Evolutionary conservation across 2,797 vertebrate genomes (phyloP).

Genomic region (Alca torda): DNA sequence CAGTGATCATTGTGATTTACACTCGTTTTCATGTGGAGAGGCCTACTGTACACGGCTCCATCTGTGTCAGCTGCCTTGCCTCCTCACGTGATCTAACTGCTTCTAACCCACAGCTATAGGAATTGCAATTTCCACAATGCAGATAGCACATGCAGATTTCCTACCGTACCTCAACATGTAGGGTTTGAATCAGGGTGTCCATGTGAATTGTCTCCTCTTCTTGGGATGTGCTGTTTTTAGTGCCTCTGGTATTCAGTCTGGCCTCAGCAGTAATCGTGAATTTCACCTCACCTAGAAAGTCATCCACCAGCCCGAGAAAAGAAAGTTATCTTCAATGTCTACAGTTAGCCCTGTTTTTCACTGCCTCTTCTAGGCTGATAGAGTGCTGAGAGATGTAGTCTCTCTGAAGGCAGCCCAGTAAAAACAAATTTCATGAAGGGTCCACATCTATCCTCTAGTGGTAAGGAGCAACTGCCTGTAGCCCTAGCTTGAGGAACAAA

Average conservation of each 20-base stretch:
- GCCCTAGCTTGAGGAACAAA: neutral
- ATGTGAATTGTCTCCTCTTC: conserved; percentile 26
- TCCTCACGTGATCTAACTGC: neutral
- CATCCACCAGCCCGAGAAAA: neutral
- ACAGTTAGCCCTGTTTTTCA: neutral
- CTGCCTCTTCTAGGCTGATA: neutral
- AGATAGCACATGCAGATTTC: neutral
- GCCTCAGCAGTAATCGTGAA: conserved; percentile 62
- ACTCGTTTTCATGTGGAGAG: neutral
- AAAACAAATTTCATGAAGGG: neutral
- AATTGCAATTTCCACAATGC: neutral
- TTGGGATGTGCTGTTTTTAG: neutral
- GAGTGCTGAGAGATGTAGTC: neutral
- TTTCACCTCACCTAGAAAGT: conserved; percentile 69
- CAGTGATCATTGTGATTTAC: neutral
- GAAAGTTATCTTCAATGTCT: neutral
- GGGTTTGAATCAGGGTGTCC: conserved; percentile 63
- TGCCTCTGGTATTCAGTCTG: neutral
- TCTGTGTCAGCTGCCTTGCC: neutral
- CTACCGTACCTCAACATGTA: conserved; percentile 69
- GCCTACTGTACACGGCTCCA: neutral
- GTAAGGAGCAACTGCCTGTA: neutral
- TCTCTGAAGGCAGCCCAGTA: neutral
- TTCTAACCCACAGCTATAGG: neutral
- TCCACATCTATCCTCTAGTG: accelerated